Percentiles rank a stretch among this genome's conserved stretches.
phyloP scores from a whole-genome alignment of 2,888 invertebrate genomes.

The Polietes domitor region DNA sequence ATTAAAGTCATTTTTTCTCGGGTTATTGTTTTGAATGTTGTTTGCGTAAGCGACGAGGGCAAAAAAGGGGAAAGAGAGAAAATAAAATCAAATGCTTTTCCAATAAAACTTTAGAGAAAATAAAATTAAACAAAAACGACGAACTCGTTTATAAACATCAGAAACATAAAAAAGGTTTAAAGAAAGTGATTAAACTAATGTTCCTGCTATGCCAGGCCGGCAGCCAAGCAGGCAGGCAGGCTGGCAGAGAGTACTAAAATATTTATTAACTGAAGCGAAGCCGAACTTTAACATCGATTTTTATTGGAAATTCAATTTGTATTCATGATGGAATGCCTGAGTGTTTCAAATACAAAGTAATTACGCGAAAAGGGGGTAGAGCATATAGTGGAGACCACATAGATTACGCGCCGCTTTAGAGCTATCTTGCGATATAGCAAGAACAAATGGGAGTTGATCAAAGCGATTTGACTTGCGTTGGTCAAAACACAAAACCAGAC shows the following conservation, averaged over 20 bases:
- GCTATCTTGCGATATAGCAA: too few relatives aligned
- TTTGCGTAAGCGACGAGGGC: background rate
- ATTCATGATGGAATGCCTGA: background rate
- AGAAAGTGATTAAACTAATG: conserved; percentile 24
- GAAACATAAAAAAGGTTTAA: conserved; percentile 13
- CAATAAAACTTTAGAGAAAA: conserved; percentile 17
- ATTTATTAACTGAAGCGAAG: conserved; percentile 20
- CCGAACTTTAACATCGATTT: background rate
- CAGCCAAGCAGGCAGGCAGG: too few relatives aligned
- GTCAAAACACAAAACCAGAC: too few relatives aligned
- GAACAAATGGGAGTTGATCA: too few relatives aligned
- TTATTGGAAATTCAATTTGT: background rate
- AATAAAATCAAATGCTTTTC: conserved; percentile 26
- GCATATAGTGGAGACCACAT: too few relatives aligned
- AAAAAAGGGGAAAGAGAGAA: background rate
- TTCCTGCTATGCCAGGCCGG: too few relatives aligned
- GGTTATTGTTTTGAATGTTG: conserved; percentile 38
- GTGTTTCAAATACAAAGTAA: too few relatives aligned
- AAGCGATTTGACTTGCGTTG: too few relatives aligned
- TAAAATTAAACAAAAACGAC: conserved; percentile 3
- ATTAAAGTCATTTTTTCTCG: conserved; percentile 43
- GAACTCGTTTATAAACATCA: background rate
- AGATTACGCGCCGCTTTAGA: too few relatives aligned
- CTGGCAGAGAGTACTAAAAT: conserved; percentile 1
- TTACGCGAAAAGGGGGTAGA: too few relatives aligned